Conservation (phyloP, 2,888 invertebrate genomes). For the Chymomyza procnemis region DNA sequence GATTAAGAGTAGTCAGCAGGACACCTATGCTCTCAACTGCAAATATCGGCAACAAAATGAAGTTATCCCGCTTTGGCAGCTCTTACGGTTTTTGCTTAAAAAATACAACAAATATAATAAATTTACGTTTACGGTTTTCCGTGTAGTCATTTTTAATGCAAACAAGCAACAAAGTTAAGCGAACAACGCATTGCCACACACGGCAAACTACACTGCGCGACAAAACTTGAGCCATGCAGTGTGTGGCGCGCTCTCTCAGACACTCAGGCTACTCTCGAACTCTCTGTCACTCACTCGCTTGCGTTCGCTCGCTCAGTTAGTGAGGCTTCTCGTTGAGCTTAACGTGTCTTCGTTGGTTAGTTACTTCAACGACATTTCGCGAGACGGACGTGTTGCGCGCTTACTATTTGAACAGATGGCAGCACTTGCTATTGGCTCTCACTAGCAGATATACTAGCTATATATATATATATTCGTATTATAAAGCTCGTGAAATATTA, state of each 20-base stretch:
- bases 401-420: conserved; percentile 40
- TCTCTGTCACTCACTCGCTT: neutral
- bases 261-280: neutral
- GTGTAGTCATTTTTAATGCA: conserved; percentile 56
- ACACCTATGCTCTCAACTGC: too few species aligned
- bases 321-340: conserved; percentile 16
- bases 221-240: too few species aligned
- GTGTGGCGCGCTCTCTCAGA: too few species aligned
- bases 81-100: neutral
- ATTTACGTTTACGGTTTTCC: conserved; percentile 26
- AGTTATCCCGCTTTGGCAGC: neutral
- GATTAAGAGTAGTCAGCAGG: too few species aligned
- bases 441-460: neutral
- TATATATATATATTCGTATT: neutral
- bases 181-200: conserved; percentile 50
- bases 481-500: neutral
- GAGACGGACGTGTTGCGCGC: conserved; percentile 65
- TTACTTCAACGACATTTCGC: conserved; percentile 74
- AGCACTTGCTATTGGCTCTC: conserved; percentile 30
- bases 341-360: conserved; percentile 48
- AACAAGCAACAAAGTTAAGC: conserved; percentile 47
- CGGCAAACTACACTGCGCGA: conserved; percentile 41
- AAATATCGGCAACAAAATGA: neutral
- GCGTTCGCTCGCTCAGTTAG: conserved; percentile 20
- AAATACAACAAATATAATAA: neutral